These are phyloP conservation scores for Thaleichthys pacificus DNA, from an alignment of 2,797 vertebrate species.

Conservation along the genomic window DNA sequence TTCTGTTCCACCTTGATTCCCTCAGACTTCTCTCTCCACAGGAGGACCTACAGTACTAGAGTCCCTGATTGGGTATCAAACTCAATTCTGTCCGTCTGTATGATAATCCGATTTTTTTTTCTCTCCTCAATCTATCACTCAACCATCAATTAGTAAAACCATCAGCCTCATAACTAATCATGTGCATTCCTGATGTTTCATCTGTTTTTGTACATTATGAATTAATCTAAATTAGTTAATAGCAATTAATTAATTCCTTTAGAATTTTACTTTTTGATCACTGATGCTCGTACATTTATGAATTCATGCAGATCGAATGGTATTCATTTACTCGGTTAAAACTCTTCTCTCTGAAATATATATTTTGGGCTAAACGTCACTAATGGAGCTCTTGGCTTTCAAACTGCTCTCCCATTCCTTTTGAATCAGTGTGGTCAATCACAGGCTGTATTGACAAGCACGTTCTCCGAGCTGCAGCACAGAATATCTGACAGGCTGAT, in stretches of 20 bases:
- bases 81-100: background rate
- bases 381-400: slow-evolving; percentile 10
- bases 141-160: slow-evolving; percentile 35
- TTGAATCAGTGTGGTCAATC: slow-evolving; percentile 55
- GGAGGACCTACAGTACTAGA: background rate
- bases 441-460: slow-evolving; percentile 39
- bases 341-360: slow-evolving; percentile 8
- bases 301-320: slow-evolving; percentile 13
- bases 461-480: background rate
- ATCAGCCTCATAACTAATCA: slow-evolving; percentile 47
- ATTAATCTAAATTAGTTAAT: slow-evolving; percentile 75
- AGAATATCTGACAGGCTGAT: background rate
- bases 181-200: slow-evolving; percentile 52
- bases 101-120: background rate
- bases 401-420: slow-evolving; percentile 60
- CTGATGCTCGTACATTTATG: slow-evolving; percentile 57
- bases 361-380: slow-evolving; percentile 59
- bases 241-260: slow-evolving; percentile 73
- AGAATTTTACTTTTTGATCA: slow-evolving; percentile 68
- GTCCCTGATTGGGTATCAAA: background rate
- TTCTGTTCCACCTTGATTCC: background rate
- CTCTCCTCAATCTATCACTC: slow-evolving; percentile 23
- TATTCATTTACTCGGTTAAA: slow-evolving; percentile 10
- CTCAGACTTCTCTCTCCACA: no score
- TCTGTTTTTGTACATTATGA: slow-evolving; percentile 59